Evolutionary conservation across 2,113 vertebrate genomes (phyloP).

Genomic region (Corythaeola cristata): DNA sequence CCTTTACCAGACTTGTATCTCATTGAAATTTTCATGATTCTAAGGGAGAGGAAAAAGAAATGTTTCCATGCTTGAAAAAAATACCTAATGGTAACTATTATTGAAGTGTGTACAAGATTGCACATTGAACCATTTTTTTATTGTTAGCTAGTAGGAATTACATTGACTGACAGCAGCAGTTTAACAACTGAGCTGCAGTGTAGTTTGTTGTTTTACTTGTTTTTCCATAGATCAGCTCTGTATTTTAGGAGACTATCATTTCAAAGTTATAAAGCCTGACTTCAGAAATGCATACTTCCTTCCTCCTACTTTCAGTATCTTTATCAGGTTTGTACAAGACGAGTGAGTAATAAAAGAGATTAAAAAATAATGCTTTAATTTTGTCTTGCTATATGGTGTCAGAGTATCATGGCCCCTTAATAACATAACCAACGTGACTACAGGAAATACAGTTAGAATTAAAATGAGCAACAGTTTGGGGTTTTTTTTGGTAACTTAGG

Average conservation of each 20-base stretch:
- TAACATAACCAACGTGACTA: not conserved
- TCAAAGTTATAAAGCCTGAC: not conserved
- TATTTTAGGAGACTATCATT: not conserved
- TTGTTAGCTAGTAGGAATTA: not conserved
- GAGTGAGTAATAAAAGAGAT: not conserved
- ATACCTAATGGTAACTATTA: not conserved
- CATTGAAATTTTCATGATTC: not conserved
- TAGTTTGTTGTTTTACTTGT: not conserved
- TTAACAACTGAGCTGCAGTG: not conserved
- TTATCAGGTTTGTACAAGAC: not conserved
- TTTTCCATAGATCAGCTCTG: not conserved
- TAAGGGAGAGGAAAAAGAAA: not conserved
- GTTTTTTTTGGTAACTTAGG: rapidly evolving
- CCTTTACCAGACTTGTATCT: not conserved
- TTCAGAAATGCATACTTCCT: not conserved
- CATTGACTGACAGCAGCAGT: not conserved
- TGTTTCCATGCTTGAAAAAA: not conserved
- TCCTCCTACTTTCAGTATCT: not conserved
- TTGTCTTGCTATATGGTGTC: not conserved
- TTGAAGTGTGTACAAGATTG: not conserved
- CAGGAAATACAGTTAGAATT: no score
- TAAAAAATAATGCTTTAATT: not conserved
- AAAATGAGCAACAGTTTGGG: not conserved
- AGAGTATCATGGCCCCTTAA: not conserved
- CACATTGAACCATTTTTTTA: conserved; percentile 1